Conservation (phyloP, 2,888 invertebrate species). For the Lathronympha strigana region DNA sequence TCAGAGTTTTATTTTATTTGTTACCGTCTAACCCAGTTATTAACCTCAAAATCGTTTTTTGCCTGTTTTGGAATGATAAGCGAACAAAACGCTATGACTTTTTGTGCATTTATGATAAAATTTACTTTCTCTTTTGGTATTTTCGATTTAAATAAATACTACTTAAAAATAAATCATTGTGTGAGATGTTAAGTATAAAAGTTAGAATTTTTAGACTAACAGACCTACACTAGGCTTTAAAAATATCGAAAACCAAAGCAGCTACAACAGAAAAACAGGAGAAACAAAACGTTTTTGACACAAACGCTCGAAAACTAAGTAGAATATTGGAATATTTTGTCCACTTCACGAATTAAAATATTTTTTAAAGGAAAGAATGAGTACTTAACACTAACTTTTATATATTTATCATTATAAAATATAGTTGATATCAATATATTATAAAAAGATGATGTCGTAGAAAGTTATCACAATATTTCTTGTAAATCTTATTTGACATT, state of each 20-base stretch:
- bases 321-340: background rate
- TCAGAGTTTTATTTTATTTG: conserved; percentile 5
- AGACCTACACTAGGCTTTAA: no score
- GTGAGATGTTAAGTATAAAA: no score
- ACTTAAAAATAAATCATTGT: background rate
- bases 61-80: conserved; percentile 10
- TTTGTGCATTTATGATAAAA: background rate
- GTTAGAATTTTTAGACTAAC: no score
- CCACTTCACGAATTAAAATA: background rate
- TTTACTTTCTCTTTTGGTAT: no score
- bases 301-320: conserved; percentile 4
- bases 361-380: background rate
- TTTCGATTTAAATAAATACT: no score
- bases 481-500: conserved; percentile 28
- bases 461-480: background rate
- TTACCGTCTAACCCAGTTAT: background rate
- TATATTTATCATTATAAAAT: background rate
- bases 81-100: conserved; percentile 24
- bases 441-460: background rate
- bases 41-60: conserved; percentile 28
- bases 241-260: background rate
- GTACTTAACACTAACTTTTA: background rate
- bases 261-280: background rate
- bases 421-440: background rate
- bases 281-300: conserved; percentile 20